A percentile compares a stretch with the other conserved stretches of the same genome.
Evolutionary conservation across 2,113 vertebrate species (phyloP).

Genomic region (Chaetops frenatus): DNA sequence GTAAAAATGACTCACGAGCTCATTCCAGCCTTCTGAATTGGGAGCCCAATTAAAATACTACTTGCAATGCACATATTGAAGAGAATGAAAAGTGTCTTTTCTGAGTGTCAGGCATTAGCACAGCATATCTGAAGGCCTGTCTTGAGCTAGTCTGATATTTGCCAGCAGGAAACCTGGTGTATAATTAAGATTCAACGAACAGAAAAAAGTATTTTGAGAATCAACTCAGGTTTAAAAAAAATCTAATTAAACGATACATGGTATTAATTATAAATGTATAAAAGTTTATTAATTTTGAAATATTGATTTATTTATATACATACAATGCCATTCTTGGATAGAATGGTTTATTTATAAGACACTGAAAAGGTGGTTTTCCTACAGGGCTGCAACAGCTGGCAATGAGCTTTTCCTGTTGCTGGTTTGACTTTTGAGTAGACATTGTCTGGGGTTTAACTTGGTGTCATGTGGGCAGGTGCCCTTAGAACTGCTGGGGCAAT

Average conservation of each 20-base stretch:
- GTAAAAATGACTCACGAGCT: slow-evolving; percentile 55
- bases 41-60: slow-evolving; percentile 57
- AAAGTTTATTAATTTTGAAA: not conserved
- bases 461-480: not conserved
- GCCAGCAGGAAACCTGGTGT: not conserved
- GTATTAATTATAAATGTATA: not conserved
- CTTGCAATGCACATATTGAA: slow-evolving; percentile 62
- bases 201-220: not conserved
- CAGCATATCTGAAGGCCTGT: slow-evolving; percentile 15
- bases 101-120: slow-evolving; percentile 49
- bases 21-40: slow-evolving; percentile 46
- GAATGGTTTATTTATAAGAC: not conserved
- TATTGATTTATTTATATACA: not conserved
- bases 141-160: slow-evolving; percentile 21
- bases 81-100: slow-evolving; percentile 39
- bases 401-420: not conserved
- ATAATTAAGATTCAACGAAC: not conserved
- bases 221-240: not conserved
- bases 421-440: not conserved
- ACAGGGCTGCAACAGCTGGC: not conserved
- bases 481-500: not conserved
- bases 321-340: not conserved
- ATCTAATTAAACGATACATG: not conserved
- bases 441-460: not conserved
- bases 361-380: not conserved